These are phyloP conservation scores for Poeciliopsis turrubarensis DNA, from an alignment of 2,113 vertebrate species.

Conservation along the genomic window DNA sequence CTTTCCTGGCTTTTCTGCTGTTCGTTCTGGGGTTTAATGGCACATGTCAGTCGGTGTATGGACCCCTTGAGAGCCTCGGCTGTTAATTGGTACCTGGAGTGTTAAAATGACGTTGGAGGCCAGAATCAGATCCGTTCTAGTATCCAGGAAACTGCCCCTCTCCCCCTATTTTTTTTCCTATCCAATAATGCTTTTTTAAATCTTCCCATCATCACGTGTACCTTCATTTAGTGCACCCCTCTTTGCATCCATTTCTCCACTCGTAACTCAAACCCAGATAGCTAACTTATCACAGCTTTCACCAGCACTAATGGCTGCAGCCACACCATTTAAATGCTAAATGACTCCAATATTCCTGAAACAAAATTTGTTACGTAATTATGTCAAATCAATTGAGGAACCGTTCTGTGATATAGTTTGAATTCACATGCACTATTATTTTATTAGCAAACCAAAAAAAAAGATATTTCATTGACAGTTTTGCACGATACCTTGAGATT, in stretches of 20 bases:
- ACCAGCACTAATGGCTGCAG: conserved; percentile 45
- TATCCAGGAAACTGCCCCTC: conserved; percentile 61
- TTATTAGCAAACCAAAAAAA: background rate
- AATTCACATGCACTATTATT: background rate
- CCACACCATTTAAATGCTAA: conserved; percentile 20
- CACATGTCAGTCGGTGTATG: conserved; percentile 21
- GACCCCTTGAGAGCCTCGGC: conserved; percentile 32
- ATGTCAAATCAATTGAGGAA: background rate
- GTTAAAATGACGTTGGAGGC: conserved; percentile 45
- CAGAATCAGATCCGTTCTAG: conserved; percentile 62
- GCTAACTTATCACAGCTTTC: conserved; percentile 57
- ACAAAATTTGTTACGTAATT: background rate
- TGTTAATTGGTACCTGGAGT: conserved; percentile 47
- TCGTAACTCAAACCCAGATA: conserved; percentile 53
- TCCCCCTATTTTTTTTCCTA: conserved; percentile 21
- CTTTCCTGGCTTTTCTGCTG: conserved; percentile 11
- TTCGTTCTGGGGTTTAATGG: conserved; percentile 20
- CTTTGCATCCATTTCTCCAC: conserved; percentile 57
- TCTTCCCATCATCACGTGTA: conserved; percentile 49
- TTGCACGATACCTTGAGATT: too few relatives aligned
- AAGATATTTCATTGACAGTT: too few relatives aligned
- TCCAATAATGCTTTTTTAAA: conserved; percentile 34
- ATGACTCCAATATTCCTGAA: background rate
- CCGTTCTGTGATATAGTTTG: background rate
- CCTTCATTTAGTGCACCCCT: conserved; percentile 48